phyloP scores from a whole-genome alignment of 2,888 invertebrate species.

The Lepidonotus clava region DNA sequence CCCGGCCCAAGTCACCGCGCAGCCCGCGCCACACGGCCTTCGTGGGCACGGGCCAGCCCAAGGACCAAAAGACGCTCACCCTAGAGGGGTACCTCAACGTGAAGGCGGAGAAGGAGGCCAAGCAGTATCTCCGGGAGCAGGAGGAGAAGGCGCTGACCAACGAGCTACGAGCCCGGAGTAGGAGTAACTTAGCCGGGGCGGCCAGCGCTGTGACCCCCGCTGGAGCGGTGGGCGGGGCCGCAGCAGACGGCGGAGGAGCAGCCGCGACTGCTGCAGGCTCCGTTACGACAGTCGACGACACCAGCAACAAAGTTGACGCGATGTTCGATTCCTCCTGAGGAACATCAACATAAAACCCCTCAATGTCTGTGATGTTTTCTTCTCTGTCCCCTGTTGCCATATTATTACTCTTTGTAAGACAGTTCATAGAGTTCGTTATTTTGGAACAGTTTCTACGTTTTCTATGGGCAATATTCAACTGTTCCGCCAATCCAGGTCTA shows the following conservation, averaged over 20 bases:
- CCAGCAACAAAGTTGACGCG: neutral
- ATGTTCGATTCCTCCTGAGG: neutral
- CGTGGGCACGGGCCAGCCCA: neutral
- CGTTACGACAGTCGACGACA: neutral
- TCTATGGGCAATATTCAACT: no score
- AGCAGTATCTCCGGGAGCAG: conserved; percentile 1
- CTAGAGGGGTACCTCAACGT: conserved; percentile 25
- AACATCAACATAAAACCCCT: neutral
- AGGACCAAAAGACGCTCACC: neutral
- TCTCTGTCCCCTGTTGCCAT: neutral
- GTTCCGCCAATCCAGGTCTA: no score
- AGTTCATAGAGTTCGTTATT: no score
- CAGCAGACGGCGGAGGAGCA: neutral
- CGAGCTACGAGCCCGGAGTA: neutral
- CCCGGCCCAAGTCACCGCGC: neutral
- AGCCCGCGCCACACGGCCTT: neutral
- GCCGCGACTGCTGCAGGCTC: neutral
- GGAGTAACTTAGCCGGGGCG: neutral
- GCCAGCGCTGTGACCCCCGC: neutral
- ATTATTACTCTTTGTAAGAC: no score
- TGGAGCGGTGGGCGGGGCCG: neutral
- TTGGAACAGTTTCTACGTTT: no score
- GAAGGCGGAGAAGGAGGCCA: neutral
- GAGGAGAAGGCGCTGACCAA: neutral
- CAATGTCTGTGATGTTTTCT: conserved; percentile 4